Conservation (phyloP, 2,797 vertebrate genomes). For the Gastrophryne carolinensis region DNA sequence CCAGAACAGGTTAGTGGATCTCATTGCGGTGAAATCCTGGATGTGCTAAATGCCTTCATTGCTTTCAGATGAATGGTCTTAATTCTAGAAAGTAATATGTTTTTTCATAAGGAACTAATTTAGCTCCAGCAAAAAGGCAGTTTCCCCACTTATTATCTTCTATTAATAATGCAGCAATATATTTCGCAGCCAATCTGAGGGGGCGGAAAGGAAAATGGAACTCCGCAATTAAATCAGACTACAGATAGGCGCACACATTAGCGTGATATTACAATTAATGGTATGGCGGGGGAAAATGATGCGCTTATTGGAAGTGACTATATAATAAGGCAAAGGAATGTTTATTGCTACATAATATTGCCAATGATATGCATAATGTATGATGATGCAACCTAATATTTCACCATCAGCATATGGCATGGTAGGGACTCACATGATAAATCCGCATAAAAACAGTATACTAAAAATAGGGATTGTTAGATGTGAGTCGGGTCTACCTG, state of each 20-base stretch:
- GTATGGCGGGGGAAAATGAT: not conserved
- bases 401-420: not conserved
- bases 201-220: not conserved
- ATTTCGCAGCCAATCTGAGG: not conserved
- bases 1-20: no score
- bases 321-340: not conserved
- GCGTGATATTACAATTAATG: not conserved
- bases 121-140: not conserved
- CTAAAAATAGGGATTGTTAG: no score
- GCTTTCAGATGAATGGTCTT: not conserved
- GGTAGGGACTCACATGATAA: no score
- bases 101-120: slow-evolving; percentile 7
- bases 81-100: not conserved
- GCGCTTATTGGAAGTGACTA: not conserved
- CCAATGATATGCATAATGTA: not conserved
- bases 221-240: not conserved
- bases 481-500: no score
- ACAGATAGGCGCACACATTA: not conserved
- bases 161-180: slow-evolving; percentile 20
- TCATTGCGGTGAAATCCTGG: no score
- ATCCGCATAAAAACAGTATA: no score
- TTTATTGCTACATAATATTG: not conserved
- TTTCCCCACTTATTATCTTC: not conserved
- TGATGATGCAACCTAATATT: not conserved
- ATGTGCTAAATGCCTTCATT: not conserved